Conservation (phyloP, 2,888 invertebrate genomes). For the Ochlodes sylvanus region DNA sequence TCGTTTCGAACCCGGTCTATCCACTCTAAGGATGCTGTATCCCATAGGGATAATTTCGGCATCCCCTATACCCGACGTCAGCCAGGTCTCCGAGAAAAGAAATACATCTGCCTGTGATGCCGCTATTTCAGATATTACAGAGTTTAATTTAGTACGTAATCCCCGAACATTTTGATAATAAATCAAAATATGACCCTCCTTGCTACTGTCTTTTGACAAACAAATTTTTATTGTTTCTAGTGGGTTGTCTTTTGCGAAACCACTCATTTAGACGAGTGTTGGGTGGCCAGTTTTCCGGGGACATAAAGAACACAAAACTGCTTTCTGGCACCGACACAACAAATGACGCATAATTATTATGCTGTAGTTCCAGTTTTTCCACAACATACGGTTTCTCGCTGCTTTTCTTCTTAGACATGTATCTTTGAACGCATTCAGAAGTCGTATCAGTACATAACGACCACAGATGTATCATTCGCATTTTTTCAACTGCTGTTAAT, state of each 20-base stretch:
- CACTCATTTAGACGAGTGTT: too few relatives aligned
- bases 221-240: too few relatives aligned
- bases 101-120: not conserved
- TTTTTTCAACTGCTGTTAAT: not conserved
- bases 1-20: not conserved
- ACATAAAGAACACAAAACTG: not conserved
- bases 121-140: not conserved
- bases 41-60: not conserved
- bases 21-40: not conserved
- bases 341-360: not conserved
- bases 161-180: conserved; percentile 1
- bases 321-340: not conserved
- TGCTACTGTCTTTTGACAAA: too few relatives aligned
- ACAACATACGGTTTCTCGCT: not conserved
- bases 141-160: not conserved
- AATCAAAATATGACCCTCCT: not conserved
- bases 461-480: not conserved
- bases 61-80: not conserved
- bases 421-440: not conserved
- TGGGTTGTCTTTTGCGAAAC: too few relatives aligned
- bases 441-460: not conserved
- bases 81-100: not conserved
- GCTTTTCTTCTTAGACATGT: not conserved
- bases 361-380: not conserved
- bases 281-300: not conserved